Conservation (phyloP, 2,888 invertebrate species). For the Autographa pulchrina region DNA sequence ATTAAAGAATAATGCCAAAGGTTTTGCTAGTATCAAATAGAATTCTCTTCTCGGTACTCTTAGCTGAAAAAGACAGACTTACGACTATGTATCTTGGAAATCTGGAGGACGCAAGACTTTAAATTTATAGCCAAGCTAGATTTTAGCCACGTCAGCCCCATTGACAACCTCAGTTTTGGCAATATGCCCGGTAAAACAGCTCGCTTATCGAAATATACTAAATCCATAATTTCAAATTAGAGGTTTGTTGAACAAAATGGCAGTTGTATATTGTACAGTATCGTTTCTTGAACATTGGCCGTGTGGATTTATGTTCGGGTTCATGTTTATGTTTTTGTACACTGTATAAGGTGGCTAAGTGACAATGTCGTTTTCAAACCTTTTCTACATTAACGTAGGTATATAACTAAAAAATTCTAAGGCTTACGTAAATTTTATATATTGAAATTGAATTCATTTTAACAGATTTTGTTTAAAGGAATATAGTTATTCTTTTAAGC, state of each 20-base stretch:
- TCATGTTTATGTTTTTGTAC: too few species aligned
- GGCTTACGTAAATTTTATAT: too few species aligned
- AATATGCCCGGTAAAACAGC: constrained; percentile 1
- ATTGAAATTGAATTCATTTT: too few species aligned
- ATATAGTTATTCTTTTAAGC: too few species aligned
- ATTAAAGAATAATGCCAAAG: neutral
- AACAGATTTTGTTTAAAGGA: too few species aligned
- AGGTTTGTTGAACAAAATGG: neutral
- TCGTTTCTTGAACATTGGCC: neutral
- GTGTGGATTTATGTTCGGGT: neutral
- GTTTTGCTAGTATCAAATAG: neutral
- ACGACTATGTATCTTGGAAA: neutral
- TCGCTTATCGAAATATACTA: constrained; percentile 1
- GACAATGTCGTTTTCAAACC: too few species aligned
- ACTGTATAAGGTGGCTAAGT: too few species aligned
- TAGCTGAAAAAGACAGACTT: neutral
- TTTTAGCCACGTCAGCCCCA: neutral
- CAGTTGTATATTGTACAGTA: neutral
- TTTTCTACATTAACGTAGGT: too few species aligned
- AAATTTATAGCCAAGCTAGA: constrained; percentile 2
- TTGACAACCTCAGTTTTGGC: constrained; percentile 2
- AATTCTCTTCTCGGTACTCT: neutral
- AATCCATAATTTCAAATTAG: constrained; percentile 3
- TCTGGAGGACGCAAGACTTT: neutral
- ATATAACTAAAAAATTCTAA: too few species aligned